These are phyloP conservation scores for Oasisia sp. DNA, from an alignment of 2,888 invertebrate species.

Conservation along the genomic window DNA sequence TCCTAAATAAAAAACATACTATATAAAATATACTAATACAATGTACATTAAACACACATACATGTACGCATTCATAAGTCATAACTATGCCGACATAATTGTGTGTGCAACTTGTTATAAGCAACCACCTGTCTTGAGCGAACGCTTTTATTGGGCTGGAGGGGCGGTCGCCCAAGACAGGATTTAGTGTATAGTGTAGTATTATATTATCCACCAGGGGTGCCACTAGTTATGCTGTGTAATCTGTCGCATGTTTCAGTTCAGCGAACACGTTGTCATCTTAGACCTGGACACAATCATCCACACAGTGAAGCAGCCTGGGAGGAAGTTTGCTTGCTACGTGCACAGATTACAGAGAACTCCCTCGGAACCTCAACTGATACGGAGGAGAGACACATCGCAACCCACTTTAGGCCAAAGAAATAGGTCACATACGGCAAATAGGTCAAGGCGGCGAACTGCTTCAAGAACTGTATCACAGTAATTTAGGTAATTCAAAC, in stretches of 20 bases:
- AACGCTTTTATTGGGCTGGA: no score
- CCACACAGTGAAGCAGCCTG: slow-evolving; percentile 25
- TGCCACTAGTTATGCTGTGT: not conserved
- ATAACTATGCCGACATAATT: no score
- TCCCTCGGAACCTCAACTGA: not conserved
- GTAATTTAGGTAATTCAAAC: not conserved
- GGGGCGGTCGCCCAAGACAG: no score
- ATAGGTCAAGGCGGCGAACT: not conserved
- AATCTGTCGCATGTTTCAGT: not conserved
- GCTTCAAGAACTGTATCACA: slow-evolving; percentile 10
- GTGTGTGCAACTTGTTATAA: no score
- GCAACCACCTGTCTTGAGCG: no score
- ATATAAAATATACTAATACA: no score
- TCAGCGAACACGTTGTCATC: slow-evolving; percentile 24
- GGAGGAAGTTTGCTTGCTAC: not conserved
- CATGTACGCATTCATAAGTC: no score
- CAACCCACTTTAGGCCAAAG: not conserved
- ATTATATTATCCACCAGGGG: slow-evolving; percentile 2
- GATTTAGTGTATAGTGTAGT: not conserved
- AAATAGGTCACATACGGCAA: not conserved
- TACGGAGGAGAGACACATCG: not conserved
- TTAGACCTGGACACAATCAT: slow-evolving; percentile 25
- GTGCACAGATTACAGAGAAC: slow-evolving; percentile 5
- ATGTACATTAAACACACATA: no score
- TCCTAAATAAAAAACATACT: no score